Evolutionary conservation across 2,113 vertebrate genomes (phyloP), one percentile per base, ranked within the genome.

Genomic region (Orycteropus afer): DNA sequence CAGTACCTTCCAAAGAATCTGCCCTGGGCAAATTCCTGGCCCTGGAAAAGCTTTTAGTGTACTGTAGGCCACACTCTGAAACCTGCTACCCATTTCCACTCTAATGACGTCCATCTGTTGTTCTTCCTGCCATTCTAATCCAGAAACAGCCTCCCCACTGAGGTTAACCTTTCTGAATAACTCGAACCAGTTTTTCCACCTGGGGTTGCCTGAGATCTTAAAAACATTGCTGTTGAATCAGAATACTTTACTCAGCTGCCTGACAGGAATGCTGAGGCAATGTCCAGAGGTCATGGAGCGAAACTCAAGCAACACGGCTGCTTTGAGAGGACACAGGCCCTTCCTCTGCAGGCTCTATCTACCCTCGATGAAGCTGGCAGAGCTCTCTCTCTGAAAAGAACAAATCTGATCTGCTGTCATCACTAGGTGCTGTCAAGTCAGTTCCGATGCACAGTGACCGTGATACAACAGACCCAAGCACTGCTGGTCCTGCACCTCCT

Each of bases 131-230:
- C 25, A 3, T 82, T 84, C 53, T 57, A 86, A 82, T 42, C 55
- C 74, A 67, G 61, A 91, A 90, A 59, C 49, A 59, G n/a, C 32
- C n/a, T 51, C 71, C 42, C 45, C 3, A 37, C 49, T 6, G 76
- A 91, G 42, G 76, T 40, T 90, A n/a, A 92, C 89, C 89, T 49
- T 53, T 69, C 55, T 85, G 29, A 3, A 14, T 63, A 90, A 80
- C 85, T 81, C 17, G 1, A 49, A 73, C 91, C 59, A 92, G 90
- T 95, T 90, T 92, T 86, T 74, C 79, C 74, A 92, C 71, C 86
- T 92, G 74, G 83, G 78, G 53, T 89, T 95, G 78, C 91, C 47
- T 40, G 86, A 29, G 89, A 84, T 87, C 89, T 96, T 94, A 87
- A 91, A 95, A 94, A 57, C 65, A 59, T 15, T 87, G 92, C 77